Evolutionary conservation across 2,888 invertebrate genomes (phyloP), one percentile per base, ranked within the genome.

Genomic region (Beris chalybata): DNA sequence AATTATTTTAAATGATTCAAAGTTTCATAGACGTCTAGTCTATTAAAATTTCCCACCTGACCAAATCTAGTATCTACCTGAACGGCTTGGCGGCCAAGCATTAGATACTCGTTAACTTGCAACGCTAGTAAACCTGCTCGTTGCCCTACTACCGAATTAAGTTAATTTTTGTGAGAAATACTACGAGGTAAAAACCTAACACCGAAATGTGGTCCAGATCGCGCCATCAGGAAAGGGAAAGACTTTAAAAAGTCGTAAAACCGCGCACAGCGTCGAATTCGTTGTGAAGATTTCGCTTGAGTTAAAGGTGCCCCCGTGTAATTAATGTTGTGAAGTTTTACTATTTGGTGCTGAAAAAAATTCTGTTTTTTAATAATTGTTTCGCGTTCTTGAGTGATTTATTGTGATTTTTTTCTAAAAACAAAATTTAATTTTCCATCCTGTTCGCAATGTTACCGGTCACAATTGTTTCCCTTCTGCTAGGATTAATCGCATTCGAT

Each of bases 401-500:
- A 11, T 31, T 30, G 43, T 22, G 12, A 58, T 45, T 30, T 15
- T 32, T 45, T 53, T n/a, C 13, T 43, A 43, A 30, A 53, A 52
- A 13, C 43, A 32, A 22, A 50, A 13, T 55, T 15, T 32, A n/a
- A 29, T 50, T 59, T 32, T 13, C 38, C 12, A 32, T 43, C 43
- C 47, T 15, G 29, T 12, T 13, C 30, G 5, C 32, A 64, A 64
- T 53, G 44, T 47, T 29, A 50, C 7, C 22, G 1, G 15, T 13
- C 30, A 61, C 29, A 38, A 22, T 15, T 61, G 61, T 59, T 15
- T 52, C 66, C n/a, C 82, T 82, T 79, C 73, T 82, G 29, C 72
- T 74, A 13, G 80, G 77, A 71, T 71, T 82, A 38, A 68, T 81
- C 50, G 71, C 80, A 65, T 73, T 79, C 75, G 76, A 81, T 66